phyloP scores from a whole-genome alignment of 2,113 vertebrate species.

The Oreochromis niloticus region DNA sequence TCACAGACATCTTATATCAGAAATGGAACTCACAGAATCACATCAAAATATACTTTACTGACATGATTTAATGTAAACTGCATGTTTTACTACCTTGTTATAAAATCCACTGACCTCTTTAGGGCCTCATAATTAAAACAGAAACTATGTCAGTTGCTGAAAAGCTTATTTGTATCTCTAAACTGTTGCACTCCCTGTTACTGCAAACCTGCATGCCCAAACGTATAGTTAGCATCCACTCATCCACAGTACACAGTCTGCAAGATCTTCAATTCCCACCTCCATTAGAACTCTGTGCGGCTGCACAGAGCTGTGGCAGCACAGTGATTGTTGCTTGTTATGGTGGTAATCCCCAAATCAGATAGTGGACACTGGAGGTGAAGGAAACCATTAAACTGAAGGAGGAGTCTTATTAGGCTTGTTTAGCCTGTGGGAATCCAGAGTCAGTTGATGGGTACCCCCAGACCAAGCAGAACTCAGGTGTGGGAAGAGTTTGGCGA shows the following conservation, averaged over 20 bases:
- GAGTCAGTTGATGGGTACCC: not conserved
- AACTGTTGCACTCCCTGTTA: not conserved
- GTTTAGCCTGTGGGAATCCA: not conserved
- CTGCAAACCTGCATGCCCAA: not conserved
- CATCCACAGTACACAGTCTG: not conserved
- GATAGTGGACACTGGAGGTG: not conserved
- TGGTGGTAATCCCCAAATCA: not conserved
- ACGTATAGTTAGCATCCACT: not conserved
- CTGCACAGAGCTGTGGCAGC: not conserved
- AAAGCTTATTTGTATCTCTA: not conserved
- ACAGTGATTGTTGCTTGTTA: not conserved
- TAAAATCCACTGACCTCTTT: not conserved
- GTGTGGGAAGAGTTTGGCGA: not conserved
- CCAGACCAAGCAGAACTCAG: not conserved
- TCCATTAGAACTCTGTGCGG: not conserved
- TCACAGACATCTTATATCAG: not conserved
- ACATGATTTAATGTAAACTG: not conserved
- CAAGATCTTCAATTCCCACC: not conserved
- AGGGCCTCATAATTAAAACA: not conserved
- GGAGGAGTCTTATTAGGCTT: not conserved
- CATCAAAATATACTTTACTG: not conserved
- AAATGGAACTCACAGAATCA: not conserved
- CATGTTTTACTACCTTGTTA: not conserved
- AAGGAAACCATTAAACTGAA: not conserved
- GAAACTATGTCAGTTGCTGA: not conserved